A percentile compares a stretch with the other conserved stretches of the same genome.
Evolutionary conservation across 2,888 invertebrate species (phyloP).

Genomic region (Scaeva pyrastri): DNA sequence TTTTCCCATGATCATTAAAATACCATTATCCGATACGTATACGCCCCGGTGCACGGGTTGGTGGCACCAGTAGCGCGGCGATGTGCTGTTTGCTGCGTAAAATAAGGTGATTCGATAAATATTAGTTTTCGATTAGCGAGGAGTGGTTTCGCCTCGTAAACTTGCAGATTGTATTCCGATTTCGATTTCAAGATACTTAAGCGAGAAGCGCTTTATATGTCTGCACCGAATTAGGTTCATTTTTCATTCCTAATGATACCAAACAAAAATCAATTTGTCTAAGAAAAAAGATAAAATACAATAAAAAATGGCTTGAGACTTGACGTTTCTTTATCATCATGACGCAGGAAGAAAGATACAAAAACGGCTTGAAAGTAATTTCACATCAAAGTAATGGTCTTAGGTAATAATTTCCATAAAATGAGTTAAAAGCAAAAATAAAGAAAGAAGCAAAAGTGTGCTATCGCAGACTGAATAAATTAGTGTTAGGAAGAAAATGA

Average conservation of each 20-base stretch:
- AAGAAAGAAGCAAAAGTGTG: slow-evolving; percentile 9
- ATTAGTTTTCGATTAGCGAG: slow-evolving; percentile 67
- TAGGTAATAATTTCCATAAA: background rate
- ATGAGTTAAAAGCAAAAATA: background rate
- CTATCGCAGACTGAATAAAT: slow-evolving; percentile 15
- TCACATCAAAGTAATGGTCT: slow-evolving; percentile 1
- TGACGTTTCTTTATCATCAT: slow-evolving; percentile 1
- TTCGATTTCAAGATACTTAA: background rate
- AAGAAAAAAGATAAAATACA: background rate
- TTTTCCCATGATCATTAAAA: slow-evolving; percentile 64
- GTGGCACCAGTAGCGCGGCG: no score
- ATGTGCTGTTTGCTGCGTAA: background rate
- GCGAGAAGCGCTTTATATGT: background rate
- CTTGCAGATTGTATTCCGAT: background rate
- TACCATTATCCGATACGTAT: slow-evolving; percentile 32
- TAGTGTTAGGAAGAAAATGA: slow-evolving; percentile 4
- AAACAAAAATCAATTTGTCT: slow-evolving; percentile 2
- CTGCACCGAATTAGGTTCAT: background rate
- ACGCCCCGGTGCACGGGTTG: background rate
- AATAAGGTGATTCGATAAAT: slow-evolving; percentile 57
- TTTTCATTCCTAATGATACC: slow-evolving; percentile 11
- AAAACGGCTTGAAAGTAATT: background rate
- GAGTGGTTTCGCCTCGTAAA: background rate
- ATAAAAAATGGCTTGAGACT: background rate
- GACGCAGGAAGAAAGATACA: background rate